Evolutionary conservation across 2,888 invertebrate genomes (phyloP).

Genomic region (Eudemis profundana): DNA sequence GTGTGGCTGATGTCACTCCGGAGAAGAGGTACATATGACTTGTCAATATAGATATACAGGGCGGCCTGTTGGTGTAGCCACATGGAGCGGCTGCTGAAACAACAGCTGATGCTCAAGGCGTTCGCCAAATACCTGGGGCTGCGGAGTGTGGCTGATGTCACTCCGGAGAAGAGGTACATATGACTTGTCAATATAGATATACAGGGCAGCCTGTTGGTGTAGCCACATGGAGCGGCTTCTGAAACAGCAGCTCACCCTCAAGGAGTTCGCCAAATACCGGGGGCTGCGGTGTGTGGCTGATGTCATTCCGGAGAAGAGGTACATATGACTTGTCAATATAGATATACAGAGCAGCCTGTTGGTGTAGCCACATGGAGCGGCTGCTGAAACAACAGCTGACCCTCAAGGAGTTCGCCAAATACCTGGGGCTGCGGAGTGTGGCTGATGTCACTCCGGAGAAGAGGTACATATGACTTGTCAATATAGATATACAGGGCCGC

Average conservation of each 20-base stretch:
- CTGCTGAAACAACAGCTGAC: slow-evolving; percentile 35
- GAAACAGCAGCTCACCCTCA: slow-evolving; percentile 2
- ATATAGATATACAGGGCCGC: no score
- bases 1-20: slow-evolving; percentile 45
- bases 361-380: slow-evolving; percentile 50
- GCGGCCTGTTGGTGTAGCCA: slow-evolving; percentile 51
- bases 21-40: slow-evolving; percentile 40
- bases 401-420: slow-evolving; percentile 16
- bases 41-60: no score
- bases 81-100: slow-evolving; percentile 46
- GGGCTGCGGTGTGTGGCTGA: slow-evolving; percentile 37
- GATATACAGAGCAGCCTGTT: no score
- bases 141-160: slow-evolving; percentile 45
- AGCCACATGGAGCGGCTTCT: slow-evolving; percentile 47
- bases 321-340: no score
- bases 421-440: slow-evolving; percentile 33
- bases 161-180: slow-evolving; percentile 37
- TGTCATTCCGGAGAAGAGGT: slow-evolving; percentile 45
- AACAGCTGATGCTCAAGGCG: slow-evolving; percentile 15
- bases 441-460: slow-evolving; percentile 45
- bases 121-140: slow-evolving; percentile 23
- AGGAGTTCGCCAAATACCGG: slow-evolving; percentile 21
- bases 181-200: no score
- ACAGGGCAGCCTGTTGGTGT: no score
- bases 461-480: no score